These are phyloP conservation scores for Drosophila tsacasi DNA, from an alignment of 1,140 invertebrate genomes.

Conservation along the genomic window DNA sequence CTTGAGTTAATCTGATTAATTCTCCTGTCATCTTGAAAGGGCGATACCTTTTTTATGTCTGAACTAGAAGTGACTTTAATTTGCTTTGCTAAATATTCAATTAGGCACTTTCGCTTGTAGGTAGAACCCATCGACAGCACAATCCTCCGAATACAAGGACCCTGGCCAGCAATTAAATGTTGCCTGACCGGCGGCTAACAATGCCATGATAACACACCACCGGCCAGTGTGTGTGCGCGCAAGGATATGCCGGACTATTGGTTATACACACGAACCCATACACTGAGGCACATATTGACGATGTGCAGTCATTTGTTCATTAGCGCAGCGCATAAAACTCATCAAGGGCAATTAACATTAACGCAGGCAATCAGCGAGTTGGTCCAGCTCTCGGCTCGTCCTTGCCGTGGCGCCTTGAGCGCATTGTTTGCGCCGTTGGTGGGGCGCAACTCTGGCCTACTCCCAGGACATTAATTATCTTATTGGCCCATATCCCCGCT, in stretches of 20 bases:
- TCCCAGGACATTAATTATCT: conserved; percentile 82
- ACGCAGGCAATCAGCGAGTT: conserved; percentile 73
- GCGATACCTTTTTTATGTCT: too few relatives aligned
- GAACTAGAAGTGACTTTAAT: conserved; percentile 34
- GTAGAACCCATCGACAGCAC: not conserved
- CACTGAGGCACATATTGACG: conserved; percentile 52
- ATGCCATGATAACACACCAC: conserved; percentile 8
- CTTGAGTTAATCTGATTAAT: not conserved
- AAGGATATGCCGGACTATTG: conserved; percentile 22
- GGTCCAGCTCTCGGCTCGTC: conserved; percentile 19
- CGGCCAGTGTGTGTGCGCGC: conserved; percentile 15
- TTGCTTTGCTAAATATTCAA: conserved; percentile 64
- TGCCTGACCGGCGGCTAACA: conserved; percentile 24
- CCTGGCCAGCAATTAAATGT: conserved; percentile 64
- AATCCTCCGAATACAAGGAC: conserved; percentile 24
- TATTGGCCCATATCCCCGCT: conserved; percentile 55
- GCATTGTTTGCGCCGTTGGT: conserved; percentile 6
- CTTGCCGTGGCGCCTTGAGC: conserved; percentile 59
- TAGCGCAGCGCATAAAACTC: conserved; percentile 81
- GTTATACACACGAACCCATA: conserved; percentile 2
- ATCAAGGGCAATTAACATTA: conserved; percentile 84
- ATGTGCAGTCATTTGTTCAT: conserved; percentile 83
- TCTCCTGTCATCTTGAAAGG: not conserved
- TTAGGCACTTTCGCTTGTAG: conserved; percentile 44
- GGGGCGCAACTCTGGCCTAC: conserved; percentile 9